Conservation (phyloP, 1,140 invertebrate genomes). For the Drosophila punjabiensis region DNA sequence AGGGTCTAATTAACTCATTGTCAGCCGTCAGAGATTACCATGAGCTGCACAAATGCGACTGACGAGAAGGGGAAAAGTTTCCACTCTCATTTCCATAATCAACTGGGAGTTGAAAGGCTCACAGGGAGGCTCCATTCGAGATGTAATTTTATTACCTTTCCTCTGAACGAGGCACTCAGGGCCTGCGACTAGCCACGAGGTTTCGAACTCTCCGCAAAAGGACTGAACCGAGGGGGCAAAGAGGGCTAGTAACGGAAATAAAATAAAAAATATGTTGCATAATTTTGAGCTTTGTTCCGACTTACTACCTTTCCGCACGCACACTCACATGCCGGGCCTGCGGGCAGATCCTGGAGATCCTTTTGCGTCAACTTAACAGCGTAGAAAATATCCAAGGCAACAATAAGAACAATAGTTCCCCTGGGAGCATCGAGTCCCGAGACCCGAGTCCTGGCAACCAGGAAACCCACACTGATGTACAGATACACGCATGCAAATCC, state of each 20-base stretch:
- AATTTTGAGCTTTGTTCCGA: conserved; percentile 82
- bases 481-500: conserved; percentile 77
- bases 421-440: conserved; percentile 62
- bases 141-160: conserved; percentile 39
- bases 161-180: conserved; percentile 1
- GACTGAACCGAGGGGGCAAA: conserved; percentile 13
- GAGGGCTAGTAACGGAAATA: conserved; percentile 50
- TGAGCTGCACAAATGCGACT: conserved; percentile 28
- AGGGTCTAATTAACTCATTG: conserved; percentile 27
- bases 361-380: conserved; percentile 83
- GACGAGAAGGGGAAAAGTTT: conserved; percentile 12
- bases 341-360: conserved; percentile 73
- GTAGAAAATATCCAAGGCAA: conserved; percentile 83
- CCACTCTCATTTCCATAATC: conserved; percentile 32
- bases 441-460: conserved; percentile 63
- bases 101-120: conserved; percentile 17
- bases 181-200: conserved; percentile 34
- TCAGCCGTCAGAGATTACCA: conserved; percentile 36
- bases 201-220: not conserved
- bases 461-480: conserved; percentile 34
- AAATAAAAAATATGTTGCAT: conserved; percentile 84
- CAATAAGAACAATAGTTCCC: conserved; percentile 84
- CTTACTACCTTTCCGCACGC: conserved; percentile 76
- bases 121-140: conserved; percentile 1
- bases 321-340: conserved; percentile 29